Conservation (phyloP, 2,113 vertebrate genomes). For the Xiphias gladius region DNA sequence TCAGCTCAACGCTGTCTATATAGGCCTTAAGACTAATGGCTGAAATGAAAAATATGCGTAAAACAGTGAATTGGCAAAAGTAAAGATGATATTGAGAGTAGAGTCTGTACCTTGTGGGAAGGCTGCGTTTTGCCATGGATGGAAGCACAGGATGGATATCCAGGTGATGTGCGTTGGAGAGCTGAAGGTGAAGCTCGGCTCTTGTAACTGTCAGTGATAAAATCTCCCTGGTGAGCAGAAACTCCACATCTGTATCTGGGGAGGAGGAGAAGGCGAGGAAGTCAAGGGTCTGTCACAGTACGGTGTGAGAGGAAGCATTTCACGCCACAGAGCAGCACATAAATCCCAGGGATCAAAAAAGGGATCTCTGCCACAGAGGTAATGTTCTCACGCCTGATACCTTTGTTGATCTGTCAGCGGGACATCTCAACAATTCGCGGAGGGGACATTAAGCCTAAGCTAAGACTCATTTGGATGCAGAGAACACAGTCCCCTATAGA, state of each 20-base stretch:
- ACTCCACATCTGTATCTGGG: conserved; percentile 79
- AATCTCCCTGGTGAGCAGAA: conserved; percentile 79
- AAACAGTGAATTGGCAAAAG: background rate
- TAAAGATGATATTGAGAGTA: background rate
- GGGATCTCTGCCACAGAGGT: conserved; percentile 15
- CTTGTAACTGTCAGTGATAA: conserved; percentile 63
- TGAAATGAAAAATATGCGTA: background rate
- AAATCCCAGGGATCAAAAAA: background rate
- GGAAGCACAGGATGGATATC: conserved; percentile 79
- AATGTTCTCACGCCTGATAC: conserved; percentile 49
- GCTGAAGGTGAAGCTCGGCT: conserved; percentile 85
- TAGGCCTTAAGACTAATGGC: background rate
- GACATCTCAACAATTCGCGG: conserved; percentile 24
- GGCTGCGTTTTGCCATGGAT: conserved; percentile 71
- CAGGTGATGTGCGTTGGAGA: conserved; percentile 80
- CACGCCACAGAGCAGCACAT: conserved; percentile 9
- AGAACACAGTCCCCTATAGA: conserved; percentile 35
- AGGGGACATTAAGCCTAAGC: conserved; percentile 50
- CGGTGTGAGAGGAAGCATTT: background rate
- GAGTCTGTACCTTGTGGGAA: conserved; percentile 77
- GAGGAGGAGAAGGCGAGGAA: background rate
- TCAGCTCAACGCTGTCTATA: background rate
- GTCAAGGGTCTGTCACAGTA: background rate
- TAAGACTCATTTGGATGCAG: conserved; percentile 68
- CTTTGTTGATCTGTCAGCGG: conserved; percentile 68